phyloP scores from a whole-genome alignment of 2,888 invertebrate genomes.

The Chymomyza fuscimana region DNA sequence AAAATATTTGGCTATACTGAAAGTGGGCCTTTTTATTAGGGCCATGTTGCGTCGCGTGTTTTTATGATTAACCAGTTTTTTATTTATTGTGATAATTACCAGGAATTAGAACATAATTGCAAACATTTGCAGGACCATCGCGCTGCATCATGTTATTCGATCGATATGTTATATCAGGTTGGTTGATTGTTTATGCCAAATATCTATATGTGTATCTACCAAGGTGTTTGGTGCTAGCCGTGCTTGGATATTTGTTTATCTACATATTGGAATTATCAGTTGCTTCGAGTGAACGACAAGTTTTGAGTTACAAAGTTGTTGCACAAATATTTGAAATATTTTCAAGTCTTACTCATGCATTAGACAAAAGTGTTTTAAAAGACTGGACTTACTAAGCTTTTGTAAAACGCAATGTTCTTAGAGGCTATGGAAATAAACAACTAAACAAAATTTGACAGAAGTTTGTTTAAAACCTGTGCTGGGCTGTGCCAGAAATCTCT shows the following conservation, averaged over 20 bases:
- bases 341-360: neutral
- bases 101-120: slow-evolving; percentile 18
- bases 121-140: slow-evolving; percentile 21
- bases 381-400: too few relatives aligned
- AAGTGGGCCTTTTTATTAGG: neutral
- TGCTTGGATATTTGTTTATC: neutral
- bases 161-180: slow-evolving; percentile 79
- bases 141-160: slow-evolving; percentile 76
- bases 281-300: slow-evolving; percentile 35
- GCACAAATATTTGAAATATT: slow-evolving; percentile 32
- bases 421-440: too few relatives aligned
- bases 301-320: slow-evolving; percentile 46
- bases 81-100: slow-evolving; percentile 53
- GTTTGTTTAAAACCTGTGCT: too few relatives aligned
- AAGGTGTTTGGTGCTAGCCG: neutral
- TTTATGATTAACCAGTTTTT: neutral
- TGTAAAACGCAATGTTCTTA: too few relatives aligned
- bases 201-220: neutral
- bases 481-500: too few relatives aligned
- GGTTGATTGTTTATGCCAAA: slow-evolving; percentile 34
- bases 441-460: too few relatives aligned
- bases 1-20: neutral
- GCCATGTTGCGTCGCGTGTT: slow-evolving; percentile 43
- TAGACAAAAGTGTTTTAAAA: neutral
- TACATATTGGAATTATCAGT: slow-evolving; percentile 33